Evolutionary conservation across 2,113 vertebrate species (phyloP).

Genomic region (Acrocephalus arundinaceus): DNA sequence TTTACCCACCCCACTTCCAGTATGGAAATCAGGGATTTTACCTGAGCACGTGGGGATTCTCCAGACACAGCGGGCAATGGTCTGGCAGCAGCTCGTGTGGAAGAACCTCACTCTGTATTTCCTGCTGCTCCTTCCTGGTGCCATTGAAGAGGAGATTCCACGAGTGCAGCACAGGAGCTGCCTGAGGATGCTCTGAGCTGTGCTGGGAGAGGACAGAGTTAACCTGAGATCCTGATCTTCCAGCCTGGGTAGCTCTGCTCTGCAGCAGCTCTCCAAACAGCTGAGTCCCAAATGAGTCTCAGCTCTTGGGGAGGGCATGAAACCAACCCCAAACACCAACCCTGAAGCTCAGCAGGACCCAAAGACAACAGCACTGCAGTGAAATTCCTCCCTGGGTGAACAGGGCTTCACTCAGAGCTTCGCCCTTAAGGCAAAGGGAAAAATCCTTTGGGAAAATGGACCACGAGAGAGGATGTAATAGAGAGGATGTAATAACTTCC

Average conservation of each 20-base stretch:
- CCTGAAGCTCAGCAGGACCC: neutral
- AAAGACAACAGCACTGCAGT: neutral
- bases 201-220: neutral
- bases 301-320: neutral
- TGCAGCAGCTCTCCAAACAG: neutral
- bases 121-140: neutral
- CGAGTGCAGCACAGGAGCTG: neutral
- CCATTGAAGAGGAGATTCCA: neutral
- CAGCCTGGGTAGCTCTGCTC: neutral
- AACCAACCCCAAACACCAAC: neutral
- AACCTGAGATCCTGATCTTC: neutral
- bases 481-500: neutral
- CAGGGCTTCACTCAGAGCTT: neutral
- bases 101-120: neutral
- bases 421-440: neutral
- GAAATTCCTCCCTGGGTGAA: neutral
- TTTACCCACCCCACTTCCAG: neutral
- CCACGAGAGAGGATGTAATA: neutral
- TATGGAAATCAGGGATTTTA: neutral
- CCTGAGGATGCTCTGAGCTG: neutral
- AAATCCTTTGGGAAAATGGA: neutral
- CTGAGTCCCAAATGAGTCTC: neutral
- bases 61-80: neutral
- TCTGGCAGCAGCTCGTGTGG: neutral
- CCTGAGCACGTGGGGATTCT: fast-evolving